phyloP scores from a whole-genome alignment of 37 sponge, comb jelly and placozoan genomes.

The Eunapius fragilis region DNA sequence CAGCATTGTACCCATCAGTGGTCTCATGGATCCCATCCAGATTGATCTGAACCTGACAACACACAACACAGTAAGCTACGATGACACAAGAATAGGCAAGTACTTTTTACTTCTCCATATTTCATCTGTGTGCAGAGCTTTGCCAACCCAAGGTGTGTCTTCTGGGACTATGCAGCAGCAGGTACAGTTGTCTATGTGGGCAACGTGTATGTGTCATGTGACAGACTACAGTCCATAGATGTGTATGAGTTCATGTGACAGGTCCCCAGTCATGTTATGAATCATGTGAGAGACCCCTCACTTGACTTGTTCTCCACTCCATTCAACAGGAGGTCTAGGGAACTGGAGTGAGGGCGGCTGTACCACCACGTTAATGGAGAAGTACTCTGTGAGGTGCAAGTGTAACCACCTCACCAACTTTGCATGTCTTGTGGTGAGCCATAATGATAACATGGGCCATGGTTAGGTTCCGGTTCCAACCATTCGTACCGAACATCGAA shows the following conservation, averaged over 20 bases:
- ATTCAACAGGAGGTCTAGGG: not conserved
- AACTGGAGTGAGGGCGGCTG: not conserved
- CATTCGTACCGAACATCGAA: too few relatives aligned
- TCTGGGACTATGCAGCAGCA: not conserved
- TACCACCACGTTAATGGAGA: not conserved
- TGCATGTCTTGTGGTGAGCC: not conserved
- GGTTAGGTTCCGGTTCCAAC: too few relatives aligned
- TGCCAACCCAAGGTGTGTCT: not conserved
- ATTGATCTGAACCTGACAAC: not conserved
- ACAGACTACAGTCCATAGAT: not conserved
- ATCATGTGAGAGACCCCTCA: not conserved
- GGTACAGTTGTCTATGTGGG: not conserved
- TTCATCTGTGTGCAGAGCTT: not conserved
- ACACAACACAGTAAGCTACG: not conserved
- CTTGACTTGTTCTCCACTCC: not conserved
- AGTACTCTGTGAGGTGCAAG: not conserved
- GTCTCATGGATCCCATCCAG: not conserved
- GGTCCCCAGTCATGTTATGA: not conserved
- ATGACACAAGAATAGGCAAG: not conserved
- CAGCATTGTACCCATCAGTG: not conserved
- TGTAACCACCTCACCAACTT: not conserved
- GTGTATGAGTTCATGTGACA: not conserved
- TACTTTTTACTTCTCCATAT: not conserved
- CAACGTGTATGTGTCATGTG: not conserved
- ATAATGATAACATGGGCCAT: too few relatives aligned